Conservation (phyloP, 2,113 vertebrate genomes). For the Elgaria multicarinata region DNA sequence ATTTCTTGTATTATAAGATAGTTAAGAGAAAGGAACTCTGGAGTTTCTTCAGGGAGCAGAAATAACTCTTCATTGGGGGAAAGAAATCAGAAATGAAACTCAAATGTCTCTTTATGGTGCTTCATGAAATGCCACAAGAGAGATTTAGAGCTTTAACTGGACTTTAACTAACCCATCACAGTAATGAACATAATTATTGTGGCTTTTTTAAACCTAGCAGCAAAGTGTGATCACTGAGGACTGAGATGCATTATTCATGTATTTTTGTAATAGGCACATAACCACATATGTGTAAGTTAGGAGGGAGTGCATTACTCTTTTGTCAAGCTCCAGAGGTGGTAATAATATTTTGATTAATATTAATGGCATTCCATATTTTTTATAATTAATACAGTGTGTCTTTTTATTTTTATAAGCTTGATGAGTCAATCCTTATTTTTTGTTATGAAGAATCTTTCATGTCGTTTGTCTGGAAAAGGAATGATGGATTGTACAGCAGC, state of each 20-base stretch:
- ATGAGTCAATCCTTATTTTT: not conserved
- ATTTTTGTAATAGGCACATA: constrained; percentile 23
- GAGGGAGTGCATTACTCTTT: not conserved
- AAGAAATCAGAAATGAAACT: not conserved
- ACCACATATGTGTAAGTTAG: not conserved
- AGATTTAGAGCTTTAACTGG: constrained; percentile 41
- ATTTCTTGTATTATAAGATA: not conserved
- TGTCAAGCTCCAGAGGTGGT: not conserved
- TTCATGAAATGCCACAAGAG: constrained; percentile 30
- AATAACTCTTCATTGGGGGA: constrained; percentile 1
- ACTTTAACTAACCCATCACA: not conserved
- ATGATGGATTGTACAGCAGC: not conserved
- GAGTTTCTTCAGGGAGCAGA: not conserved
- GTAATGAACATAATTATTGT: constrained; percentile 46
- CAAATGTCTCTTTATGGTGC: constrained; percentile 43
- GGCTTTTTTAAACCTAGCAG: constrained; percentile 28
- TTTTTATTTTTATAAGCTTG: not conserved
- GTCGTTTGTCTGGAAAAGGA: not conserved
- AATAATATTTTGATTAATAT: constrained; percentile 19
- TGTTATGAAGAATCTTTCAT: not conserved
- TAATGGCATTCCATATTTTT: constrained; percentile 25
- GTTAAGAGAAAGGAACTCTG: constrained; percentile 1
- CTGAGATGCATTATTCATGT: constrained; percentile 33
- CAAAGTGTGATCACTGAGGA: constrained; percentile 30
- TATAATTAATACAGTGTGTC: not conserved